phyloP scores from a whole-genome alignment of 1,140 invertebrate species.

The Akabosia matsudoensis region DNA sequence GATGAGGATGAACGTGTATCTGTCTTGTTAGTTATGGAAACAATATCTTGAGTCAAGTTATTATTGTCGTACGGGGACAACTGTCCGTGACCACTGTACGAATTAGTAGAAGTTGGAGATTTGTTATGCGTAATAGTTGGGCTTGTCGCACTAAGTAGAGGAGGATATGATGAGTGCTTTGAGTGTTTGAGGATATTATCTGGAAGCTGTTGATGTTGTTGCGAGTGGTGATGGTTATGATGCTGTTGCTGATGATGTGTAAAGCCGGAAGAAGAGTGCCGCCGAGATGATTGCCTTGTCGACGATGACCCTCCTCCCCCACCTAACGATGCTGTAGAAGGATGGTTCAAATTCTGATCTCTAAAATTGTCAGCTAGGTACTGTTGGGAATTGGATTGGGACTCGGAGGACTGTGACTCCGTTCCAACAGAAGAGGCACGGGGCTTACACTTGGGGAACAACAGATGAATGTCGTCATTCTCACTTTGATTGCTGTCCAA shows the following conservation, averaged over 20 bases:
- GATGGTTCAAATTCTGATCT: conserved; percentile 22
- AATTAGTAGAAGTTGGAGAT: conserved; percentile 33
- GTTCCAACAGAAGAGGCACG: conserved; percentile 49
- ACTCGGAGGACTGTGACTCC: conserved; percentile 19
- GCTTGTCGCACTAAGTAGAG: neutral
- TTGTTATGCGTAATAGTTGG: conserved; percentile 25
- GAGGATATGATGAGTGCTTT: conserved; percentile 11
- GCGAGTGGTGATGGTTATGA: conserved; percentile 46
- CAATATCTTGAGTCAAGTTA: neutral
- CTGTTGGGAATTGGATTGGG: conserved; percentile 36
- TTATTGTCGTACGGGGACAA: conserved; percentile 17
- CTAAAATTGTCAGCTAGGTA: conserved; percentile 25
- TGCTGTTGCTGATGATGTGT: conserved; percentile 45
- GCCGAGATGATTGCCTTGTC: neutral
- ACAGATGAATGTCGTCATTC: conserved; percentile 65
- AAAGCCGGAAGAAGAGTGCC: conserved; percentile 14
- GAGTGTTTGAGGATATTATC: conserved; percentile 45
- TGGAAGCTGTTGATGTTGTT: conserved; percentile 45
- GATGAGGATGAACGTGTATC: neutral
- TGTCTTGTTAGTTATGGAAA: neutral
- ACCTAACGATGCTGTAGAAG: neutral
- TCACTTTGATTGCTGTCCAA: conserved; percentile 58
- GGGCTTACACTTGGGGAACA: conserved; percentile 72
- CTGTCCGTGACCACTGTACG: neutral
- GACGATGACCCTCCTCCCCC: neutral